phyloP scores from a whole-genome alignment of 2,888 invertebrate species.

The Troglohyphantes excavatus region DNA sequence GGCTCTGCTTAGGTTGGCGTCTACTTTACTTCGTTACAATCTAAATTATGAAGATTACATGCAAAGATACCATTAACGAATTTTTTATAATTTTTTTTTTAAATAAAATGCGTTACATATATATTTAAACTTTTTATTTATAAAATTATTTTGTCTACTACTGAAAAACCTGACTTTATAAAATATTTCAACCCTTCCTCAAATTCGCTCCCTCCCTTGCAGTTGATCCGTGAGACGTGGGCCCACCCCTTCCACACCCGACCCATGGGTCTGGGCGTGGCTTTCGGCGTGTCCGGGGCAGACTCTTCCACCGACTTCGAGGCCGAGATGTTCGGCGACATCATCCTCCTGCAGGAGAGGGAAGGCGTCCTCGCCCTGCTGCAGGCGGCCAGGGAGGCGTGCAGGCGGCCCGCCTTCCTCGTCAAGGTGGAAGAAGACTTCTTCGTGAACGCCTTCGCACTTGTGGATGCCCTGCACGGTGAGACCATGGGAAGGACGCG shows the following conservation, averaged over 20 bases:
- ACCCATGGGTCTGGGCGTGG: conserved; percentile 28
- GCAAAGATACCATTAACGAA: no score
- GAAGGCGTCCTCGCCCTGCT: conserved; percentile 2
- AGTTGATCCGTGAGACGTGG: conserved; percentile 72
- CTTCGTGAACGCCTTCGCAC: conserved; percentile 58
- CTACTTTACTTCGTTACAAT: no score
- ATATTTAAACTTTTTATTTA: no score
- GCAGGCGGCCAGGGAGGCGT: not conserved
- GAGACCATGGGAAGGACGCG: no score
- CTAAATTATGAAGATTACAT: no score
- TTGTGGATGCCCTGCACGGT: conserved; percentile 42
- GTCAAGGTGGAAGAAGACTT: conserved; percentile 60
- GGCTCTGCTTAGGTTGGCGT: no score
- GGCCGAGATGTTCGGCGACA: conserved; percentile 40
- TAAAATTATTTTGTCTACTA: no score
- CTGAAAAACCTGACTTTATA: no score
- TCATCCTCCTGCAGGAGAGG: not conserved
- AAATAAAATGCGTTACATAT: no score
- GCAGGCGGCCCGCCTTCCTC: conserved; percentile 28
- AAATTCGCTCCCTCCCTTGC: not conserved
- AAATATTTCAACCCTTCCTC: no score
- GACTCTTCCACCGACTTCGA: conserved; percentile 50
- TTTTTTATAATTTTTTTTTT: no score
- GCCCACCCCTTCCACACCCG: conserved; percentile 33
- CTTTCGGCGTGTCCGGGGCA: conserved; percentile 31